Evolutionary conservation across 2,113 vertebrate species (phyloP).

Genomic region (Ciconia boyciana): DNA sequence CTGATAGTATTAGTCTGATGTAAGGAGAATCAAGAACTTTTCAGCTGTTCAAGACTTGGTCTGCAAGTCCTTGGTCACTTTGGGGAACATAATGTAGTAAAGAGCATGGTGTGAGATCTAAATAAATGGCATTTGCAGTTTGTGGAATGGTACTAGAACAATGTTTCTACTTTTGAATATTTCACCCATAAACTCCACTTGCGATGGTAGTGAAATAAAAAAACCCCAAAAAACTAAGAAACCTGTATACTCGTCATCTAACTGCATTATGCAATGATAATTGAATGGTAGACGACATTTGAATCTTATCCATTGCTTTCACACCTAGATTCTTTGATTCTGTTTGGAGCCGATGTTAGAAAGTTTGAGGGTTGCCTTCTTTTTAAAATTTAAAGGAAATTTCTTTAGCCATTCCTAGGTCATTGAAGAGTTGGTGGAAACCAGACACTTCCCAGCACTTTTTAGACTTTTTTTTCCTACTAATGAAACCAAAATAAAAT

Average conservation of each 20-base stretch:
- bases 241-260: not conserved
- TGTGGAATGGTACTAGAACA: not conserved
- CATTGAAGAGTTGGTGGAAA: not conserved
- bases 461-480: not conserved
- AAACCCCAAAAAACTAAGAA: not conserved
- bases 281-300: not conserved
- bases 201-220: not conserved
- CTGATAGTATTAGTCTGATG: not conserved
- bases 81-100: not conserved
- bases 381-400: not conserved
- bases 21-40: not conserved
- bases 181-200: not conserved
- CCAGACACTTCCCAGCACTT: not conserved
- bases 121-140: not conserved
- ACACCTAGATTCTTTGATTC: not conserved
- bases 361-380: not conserved
- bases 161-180: not conserved
- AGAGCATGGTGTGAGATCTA: not conserved
- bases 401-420: not conserved
- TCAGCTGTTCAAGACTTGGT: not conserved
- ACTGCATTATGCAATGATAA: not conserved
- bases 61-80: not conserved
- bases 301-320: not conserved
- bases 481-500: not conserved
- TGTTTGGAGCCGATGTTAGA: not conserved